Conservation (phyloP, 2,888 invertebrate genomes). For the Phragmatobia fuliginosa region DNA sequence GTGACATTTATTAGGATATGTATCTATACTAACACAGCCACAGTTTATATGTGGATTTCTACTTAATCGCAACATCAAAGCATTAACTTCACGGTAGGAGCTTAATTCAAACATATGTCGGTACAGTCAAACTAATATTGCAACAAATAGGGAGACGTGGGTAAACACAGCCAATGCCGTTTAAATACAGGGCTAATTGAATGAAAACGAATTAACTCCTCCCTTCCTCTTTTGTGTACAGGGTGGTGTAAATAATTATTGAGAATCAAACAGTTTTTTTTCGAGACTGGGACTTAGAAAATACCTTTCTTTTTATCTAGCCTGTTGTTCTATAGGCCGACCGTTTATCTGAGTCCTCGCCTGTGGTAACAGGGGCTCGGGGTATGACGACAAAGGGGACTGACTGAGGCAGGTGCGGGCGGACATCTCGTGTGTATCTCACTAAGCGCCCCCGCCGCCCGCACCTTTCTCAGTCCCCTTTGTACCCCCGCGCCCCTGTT, state of each 20-base stretch:
- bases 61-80: conserved; percentile 2
- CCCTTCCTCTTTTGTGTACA: conserved; percentile 11
- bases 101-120: conserved; percentile 28
- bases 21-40: background rate
- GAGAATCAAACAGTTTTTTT: conserved; percentile 21
- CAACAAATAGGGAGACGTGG: conserved; percentile 41
- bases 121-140: conserved; percentile 32
- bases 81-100: conserved; percentile 18
- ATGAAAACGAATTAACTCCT: conserved; percentile 54
- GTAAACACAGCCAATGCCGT: conserved; percentile 52
- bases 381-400: too few species aligned
- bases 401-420: too few species aligned
- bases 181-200: conserved; percentile 53
- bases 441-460: too few species aligned
- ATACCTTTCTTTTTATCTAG: background rate
- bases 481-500: too few species aligned
- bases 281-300: background rate
- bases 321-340: too few species aligned
- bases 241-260: conserved; percentile 40
- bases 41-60: background rate
- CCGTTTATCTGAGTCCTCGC: too few species aligned
- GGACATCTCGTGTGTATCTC: too few species aligned
- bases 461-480: too few species aligned
- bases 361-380: too few species aligned
- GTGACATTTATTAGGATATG: too few species aligned